Evolutionary conservation across 2,888 invertebrate genomes (phyloP).

Genomic region (Nipponacmea schrenckii): DNA sequence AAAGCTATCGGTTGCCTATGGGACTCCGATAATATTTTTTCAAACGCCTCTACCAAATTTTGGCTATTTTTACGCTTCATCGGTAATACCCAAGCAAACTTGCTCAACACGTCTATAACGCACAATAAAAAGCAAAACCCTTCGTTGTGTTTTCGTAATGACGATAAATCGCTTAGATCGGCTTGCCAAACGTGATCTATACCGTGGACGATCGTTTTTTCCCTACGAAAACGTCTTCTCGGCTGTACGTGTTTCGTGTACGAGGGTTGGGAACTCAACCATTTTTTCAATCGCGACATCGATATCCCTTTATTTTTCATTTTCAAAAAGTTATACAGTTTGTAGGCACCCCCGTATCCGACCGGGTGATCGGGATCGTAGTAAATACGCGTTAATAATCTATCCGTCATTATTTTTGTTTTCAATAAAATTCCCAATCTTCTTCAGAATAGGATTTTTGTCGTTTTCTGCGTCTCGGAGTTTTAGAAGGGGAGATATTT

Average conservation of each 20-base stretch:
- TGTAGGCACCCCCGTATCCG: not conserved
- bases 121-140: conserved; percentile 40
- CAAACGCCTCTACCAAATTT: conserved; percentile 29
- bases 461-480: not conserved
- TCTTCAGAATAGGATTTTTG: not conserved
- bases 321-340: not conserved
- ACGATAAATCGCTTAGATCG: conserved; percentile 20
- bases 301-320: not conserved
- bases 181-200: conserved; percentile 46
- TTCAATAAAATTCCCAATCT: not conserved
- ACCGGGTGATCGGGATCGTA: not conserved
- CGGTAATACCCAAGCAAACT: conserved; percentile 41
- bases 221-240: conserved; percentile 17
- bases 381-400: not conserved
- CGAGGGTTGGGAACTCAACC: not conserved
- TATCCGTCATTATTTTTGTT: not conserved
- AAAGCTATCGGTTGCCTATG: conserved; percentile 28
- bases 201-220: conserved; percentile 27
- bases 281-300: not conserved
- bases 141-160: conserved; percentile 29
- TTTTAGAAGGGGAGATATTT: too few relatives aligned
- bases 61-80: conserved; percentile 38
- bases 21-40: conserved; percentile 24
- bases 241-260: not conserved
- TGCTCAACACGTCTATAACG: conserved; percentile 45